Evolutionary conservation across 2,797 vertebrate genomes (phyloP).

Genomic region (Triplophysa yarkandensis): DNA sequence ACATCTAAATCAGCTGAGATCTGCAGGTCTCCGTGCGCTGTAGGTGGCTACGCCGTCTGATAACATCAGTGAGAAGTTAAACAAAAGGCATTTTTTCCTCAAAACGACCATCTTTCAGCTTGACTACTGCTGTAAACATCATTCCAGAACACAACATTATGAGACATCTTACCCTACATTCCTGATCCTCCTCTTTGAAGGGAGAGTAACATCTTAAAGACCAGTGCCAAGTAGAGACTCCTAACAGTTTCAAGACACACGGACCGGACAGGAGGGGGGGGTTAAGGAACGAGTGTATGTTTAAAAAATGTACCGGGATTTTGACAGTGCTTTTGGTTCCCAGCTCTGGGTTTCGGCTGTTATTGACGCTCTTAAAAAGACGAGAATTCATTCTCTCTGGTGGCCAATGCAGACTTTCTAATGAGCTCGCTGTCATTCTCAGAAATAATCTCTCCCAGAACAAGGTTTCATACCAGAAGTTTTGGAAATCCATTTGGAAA

Average conservation of each 20-base stretch:
- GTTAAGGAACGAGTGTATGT: slow-evolving; percentile 20
- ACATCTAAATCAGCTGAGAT: slow-evolving; percentile 54
- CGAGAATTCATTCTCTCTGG: slow-evolving; percentile 45
- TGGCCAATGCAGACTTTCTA: slow-evolving; percentile 56
- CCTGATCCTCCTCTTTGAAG: slow-evolving; percentile 68
- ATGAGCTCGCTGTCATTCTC: slow-evolving; percentile 54
- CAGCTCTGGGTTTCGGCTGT: slow-evolving; percentile 46
- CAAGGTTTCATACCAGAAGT: slow-evolving; percentile 61
- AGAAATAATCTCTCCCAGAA: slow-evolving; percentile 60
- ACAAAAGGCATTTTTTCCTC: slow-evolving; percentile 80
- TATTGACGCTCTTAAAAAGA: slow-evolving; percentile 51
- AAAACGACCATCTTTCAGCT: slow-evolving; percentile 81
- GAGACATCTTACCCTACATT: slow-evolving; percentile 76
- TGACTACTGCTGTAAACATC: slow-evolving; percentile 84
- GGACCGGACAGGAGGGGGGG: slow-evolving; percentile 25
- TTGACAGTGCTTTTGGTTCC: slow-evolving; percentile 33
- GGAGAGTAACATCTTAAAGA: slow-evolving; percentile 64
- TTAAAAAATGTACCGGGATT: slow-evolving; percentile 36
- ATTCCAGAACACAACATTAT: slow-evolving; percentile 75
- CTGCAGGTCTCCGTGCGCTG: slow-evolving; percentile 49
- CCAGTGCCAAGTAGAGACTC: slow-evolving; percentile 61
- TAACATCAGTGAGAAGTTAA: slow-evolving; percentile 79
- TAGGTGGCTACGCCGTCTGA: slow-evolving; percentile 65
- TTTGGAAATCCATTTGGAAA: slow-evolving; percentile 62
- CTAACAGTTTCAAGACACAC: slow-evolving; percentile 57